A percentile compares a stretch with the other conserved stretches of the same genome.
phyloP scores from a whole-genome alignment of 2,797 vertebrate species.

The Dallia pectoralis region DNA sequence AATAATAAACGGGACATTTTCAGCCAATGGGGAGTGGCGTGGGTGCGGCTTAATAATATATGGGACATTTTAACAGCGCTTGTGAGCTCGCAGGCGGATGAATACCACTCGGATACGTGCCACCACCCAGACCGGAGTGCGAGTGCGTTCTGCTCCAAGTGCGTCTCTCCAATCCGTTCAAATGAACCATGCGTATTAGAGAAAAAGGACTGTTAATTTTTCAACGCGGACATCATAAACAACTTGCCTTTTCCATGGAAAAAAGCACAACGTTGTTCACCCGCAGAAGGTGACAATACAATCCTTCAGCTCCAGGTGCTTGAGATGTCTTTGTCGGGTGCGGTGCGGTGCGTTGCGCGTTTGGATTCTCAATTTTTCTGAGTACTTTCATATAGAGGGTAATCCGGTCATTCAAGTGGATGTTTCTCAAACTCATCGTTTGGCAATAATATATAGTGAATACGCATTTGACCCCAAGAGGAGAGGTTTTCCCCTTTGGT shows the following conservation, averaged over 20 bases:
- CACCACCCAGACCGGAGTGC: neutral
- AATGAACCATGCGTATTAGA: neutral
- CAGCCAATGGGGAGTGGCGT: constrained; percentile 68
- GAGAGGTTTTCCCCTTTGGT: constrained; percentile 7
- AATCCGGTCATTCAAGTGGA: constrained; percentile 26
- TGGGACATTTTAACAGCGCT: constrained; percentile 55
- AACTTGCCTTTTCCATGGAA: neutral
- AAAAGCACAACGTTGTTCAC: neutral
- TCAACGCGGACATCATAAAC: neutral
- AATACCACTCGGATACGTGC: constrained; percentile 34
- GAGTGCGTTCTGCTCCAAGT: neutral
- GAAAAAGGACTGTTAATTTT: neutral
- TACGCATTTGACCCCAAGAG: neutral
- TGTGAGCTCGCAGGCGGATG: constrained; percentile 20
- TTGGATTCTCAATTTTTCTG: constrained; percentile 36
- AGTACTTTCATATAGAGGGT: constrained; percentile 31
- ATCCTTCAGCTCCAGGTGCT: neutral
- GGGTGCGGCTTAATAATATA: constrained; percentile 69
- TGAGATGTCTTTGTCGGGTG: neutral
- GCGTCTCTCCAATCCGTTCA: neutral
- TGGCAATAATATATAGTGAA: neutral
- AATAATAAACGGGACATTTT: constrained; percentile 68
- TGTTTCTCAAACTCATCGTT: constrained; percentile 39
- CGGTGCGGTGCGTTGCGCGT: constrained; percentile 6
- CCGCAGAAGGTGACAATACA: constrained; percentile 1